Conservation (phyloP, 2,888 invertebrate genomes). For the Invenusta paracnida region DNA sequence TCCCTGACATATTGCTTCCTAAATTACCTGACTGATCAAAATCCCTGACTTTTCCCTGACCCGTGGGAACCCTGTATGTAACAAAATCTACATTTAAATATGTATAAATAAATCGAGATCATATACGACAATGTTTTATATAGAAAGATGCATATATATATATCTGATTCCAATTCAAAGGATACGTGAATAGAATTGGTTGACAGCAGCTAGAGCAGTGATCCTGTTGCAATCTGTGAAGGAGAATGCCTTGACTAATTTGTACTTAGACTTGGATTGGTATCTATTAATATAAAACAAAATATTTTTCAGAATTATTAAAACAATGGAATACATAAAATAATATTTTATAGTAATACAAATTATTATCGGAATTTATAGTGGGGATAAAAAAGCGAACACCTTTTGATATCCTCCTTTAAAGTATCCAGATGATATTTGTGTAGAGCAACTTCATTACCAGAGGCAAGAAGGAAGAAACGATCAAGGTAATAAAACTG, state of each 20-base stretch:
- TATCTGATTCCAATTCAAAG: no score
- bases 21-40: no score
- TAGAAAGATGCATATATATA: no score
- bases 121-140: no score
- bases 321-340: constrained; percentile 30
- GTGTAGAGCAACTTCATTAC: constrained; percentile 53
- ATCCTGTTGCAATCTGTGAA: constrained; percentile 51
- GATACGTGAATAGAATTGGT: constrained; percentile 58
- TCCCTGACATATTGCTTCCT: no score
- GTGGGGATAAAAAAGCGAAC: background rate
- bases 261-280: constrained; percentile 54
- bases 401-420: constrained; percentile 55
- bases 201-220: constrained; percentile 55
- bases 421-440: constrained; percentile 55
- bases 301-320: constrained; percentile 36
- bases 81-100: no score
- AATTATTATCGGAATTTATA: background rate
- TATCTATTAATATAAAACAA: constrained; percentile 51
- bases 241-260: constrained; percentile 51
- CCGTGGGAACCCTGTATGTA: no score
- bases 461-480: constrained; percentile 54
- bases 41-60: no score
- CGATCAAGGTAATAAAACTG: constrained; percentile 60
- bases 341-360: background rate
- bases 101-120: no score